A percentile compares a stretch with the other conserved stretches of the same genome.
phyloP scores from a whole-genome alignment of 2,797 vertebrate species.

The Arctocebus calabarensis region DNA sequence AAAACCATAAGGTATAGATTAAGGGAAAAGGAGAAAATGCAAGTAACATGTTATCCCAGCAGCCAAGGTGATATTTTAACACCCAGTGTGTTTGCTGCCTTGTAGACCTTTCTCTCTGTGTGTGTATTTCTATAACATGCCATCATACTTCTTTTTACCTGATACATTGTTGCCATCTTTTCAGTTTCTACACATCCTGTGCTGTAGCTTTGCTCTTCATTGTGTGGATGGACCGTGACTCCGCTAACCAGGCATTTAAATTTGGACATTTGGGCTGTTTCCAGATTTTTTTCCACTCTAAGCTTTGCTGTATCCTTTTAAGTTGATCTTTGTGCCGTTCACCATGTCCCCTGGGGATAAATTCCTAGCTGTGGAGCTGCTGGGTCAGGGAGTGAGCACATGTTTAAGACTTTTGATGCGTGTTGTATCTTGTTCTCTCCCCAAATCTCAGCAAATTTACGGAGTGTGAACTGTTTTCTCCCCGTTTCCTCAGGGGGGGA shows the following conservation, averaged over 20 bases:
- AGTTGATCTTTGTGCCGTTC: not conserved
- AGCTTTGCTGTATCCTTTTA: not conserved
- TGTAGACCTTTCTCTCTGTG: not conserved
- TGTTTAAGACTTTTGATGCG: not conserved
- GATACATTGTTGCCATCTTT: not conserved
- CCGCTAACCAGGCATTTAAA: not conserved
- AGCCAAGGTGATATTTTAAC: not conserved
- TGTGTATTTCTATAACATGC: not conserved
- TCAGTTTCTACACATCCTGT: not conserved
- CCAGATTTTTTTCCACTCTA: not conserved
- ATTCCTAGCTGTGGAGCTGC: not conserved
- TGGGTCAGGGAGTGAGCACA: not conserved
- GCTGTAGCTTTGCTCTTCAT: not conserved
- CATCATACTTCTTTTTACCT: not conserved
- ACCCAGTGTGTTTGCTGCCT: fast-evolving
- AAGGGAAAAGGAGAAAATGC: not conserved
- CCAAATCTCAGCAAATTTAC: not conserved
- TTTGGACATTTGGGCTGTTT: not conserved
- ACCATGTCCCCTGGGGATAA: not conserved
- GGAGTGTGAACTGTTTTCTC: not conserved
- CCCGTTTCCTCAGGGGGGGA: not conserved
- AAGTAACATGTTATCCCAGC: not conserved
- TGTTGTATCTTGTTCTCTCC: not conserved
- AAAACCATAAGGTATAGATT: not conserved
- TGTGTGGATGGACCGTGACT: not conserved